These are phyloP conservation scores for Ceratotherium simum DNA, from an alignment of 2,113 vertebrate genomes.

Conservation along the genomic window DNA sequence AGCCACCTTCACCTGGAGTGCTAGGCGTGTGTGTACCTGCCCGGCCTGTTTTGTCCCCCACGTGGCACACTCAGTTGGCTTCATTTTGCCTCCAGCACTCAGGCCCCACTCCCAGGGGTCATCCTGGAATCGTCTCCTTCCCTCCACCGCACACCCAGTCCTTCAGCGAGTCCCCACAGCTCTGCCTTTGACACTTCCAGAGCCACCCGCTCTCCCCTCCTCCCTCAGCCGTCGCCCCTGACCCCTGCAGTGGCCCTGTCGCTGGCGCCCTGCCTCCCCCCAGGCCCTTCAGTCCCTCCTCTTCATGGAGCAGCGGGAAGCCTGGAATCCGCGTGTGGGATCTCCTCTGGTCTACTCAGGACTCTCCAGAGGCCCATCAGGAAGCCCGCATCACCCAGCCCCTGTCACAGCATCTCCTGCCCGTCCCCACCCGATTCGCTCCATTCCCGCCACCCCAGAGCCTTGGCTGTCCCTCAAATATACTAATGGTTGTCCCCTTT, in stretches of 20 bases:
- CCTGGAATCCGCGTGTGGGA: fast-evolving
- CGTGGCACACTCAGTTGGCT: background rate
- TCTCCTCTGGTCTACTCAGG: background rate
- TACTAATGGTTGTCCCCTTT: background rate
- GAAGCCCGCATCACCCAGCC: background rate
- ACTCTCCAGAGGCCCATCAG: fast-evolving
- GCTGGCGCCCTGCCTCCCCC: background rate
- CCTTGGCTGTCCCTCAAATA: background rate
- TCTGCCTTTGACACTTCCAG: background rate
- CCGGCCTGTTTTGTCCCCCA: background rate
- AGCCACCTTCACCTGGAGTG: too few species aligned
- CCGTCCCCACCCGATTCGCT: fast-evolving
- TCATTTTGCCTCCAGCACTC: background rate
- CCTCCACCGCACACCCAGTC: background rate
- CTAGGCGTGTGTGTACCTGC: background rate
- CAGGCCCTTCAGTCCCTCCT: background rate
- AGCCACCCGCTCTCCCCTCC: fast-evolving
- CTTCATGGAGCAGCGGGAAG: background rate
- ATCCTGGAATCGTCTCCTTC: background rate
- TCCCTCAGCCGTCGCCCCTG: fast-evolving
- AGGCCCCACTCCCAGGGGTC: too few species aligned
- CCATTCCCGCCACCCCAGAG: fast-evolving
- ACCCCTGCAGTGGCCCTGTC: fast-evolving
- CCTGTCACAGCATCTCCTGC: background rate
- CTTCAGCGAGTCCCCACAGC: fast-evolving